These are phyloP conservation scores for Homarus americanus DNA, from an alignment of 1,140 invertebrate species.

Conservation along the genomic window DNA sequence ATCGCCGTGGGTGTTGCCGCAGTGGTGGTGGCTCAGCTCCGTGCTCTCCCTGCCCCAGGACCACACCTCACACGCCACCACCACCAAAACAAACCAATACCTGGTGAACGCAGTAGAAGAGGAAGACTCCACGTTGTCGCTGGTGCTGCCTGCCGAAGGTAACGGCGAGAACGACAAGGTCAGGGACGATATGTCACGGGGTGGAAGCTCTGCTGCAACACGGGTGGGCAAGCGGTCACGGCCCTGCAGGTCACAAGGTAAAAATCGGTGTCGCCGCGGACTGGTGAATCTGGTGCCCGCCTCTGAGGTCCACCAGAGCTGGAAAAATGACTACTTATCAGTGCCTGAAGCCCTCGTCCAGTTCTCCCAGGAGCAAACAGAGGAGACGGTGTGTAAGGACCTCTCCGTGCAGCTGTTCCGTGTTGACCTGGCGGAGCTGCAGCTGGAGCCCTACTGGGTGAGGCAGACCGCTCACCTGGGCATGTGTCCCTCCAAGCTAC, in stretches of 20 bases:
- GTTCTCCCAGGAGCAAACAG: constrained; percentile 48
- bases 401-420: constrained; percentile 59
- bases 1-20: constrained; percentile 13
- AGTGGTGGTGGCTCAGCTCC: constrained; percentile 43
- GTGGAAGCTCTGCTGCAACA: background rate
- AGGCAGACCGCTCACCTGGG: constrained; percentile 40
- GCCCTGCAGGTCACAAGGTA: background rate
- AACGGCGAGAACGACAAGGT: background rate
- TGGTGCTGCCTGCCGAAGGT: constrained; percentile 22
- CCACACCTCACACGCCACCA: background rate
- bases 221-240: constrained; percentile 10
- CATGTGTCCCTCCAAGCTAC: constrained; percentile 67
- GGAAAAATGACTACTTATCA: constrained; percentile 43
- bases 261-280: constrained; percentile 24
- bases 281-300: background rate
- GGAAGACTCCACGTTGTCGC: background rate
- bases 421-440: constrained; percentile 38
- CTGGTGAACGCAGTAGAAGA: background rate
- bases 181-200: background rate
- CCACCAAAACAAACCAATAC: background rate
- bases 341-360: constrained; percentile 35
- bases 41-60: constrained; percentile 36
- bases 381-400: constrained; percentile 38
- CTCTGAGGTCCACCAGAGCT: constrained; percentile 26
- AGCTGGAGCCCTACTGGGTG: constrained; percentile 56